These are phyloP conservation scores for Montipora capricornis DNA, from an alignment of 64 coral and sea anemone species.

Conservation along the genomic window DNA sequence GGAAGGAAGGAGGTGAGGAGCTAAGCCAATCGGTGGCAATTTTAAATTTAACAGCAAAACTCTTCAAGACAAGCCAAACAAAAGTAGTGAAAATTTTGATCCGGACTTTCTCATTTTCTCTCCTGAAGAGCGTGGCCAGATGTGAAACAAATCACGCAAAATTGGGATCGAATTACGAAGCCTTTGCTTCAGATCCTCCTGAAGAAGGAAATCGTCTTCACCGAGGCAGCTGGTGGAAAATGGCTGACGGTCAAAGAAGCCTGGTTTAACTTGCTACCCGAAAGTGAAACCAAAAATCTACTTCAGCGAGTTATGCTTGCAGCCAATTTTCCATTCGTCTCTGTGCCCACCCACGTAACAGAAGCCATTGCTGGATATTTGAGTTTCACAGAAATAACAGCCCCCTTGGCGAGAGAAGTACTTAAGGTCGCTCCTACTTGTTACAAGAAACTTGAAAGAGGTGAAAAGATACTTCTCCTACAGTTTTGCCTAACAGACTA, in stretches of 20 bases:
- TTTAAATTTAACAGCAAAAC: constrained; percentile 35
- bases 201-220: constrained; percentile 49
- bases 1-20: constrained; percentile 22
- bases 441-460: constrained; percentile 3
- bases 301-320: constrained; percentile 30
- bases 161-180: constrained; percentile 69
- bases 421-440: constrained; percentile 10
- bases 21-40: not conserved
- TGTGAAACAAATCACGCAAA: constrained; percentile 40
- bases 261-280: constrained; percentile 38
- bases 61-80: constrained; percentile 12
- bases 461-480: constrained; percentile 66
- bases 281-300: constrained; percentile 33
- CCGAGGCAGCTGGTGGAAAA: constrained; percentile 30
- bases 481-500: constrained; percentile 61
- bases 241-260: constrained; percentile 70
- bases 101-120: not conserved
- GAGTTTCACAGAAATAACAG: constrained; percentile 47
- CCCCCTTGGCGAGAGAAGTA: constrained; percentile 19
- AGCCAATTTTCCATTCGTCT: constrained; percentile 58
- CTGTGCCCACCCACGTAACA: constrained; percentile 70
- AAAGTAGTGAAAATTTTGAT: not conserved
- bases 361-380: not conserved
- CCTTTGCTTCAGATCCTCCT: constrained; percentile 50
- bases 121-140: constrained; percentile 72